phyloP scores from a whole-genome alignment of 2,113 vertebrate genomes.

The Megaceryle maxima region DNA sequence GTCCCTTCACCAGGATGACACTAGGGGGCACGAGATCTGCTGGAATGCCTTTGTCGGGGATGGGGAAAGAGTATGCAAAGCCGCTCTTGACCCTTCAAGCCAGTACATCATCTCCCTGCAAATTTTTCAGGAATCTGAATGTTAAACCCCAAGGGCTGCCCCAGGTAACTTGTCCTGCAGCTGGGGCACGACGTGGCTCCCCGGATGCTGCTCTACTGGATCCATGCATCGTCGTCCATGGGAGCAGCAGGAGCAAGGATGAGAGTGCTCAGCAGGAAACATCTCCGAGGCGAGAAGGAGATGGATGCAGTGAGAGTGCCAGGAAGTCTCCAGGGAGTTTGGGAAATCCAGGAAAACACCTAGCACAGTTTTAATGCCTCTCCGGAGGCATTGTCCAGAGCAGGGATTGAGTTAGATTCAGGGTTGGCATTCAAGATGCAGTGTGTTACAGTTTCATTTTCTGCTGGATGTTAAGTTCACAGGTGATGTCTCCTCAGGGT shows the following conservation, averaged over 20 bases:
- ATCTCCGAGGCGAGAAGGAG: not conserved
- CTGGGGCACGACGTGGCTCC: not conserved
- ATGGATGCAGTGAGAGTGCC: not conserved
- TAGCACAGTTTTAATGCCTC: conserved; percentile 5
- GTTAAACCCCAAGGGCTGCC: not conserved
- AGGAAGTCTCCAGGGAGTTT: not conserved
- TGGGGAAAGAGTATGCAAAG: not conserved
- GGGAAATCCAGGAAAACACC: conserved; percentile 43
- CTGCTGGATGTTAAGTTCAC: conserved; percentile 26
- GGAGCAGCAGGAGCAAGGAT: not conserved
- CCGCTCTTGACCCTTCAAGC: not conserved
- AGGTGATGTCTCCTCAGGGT: not conserved
- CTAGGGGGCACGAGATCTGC: conserved; percentile 65
- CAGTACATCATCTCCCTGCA: not conserved
- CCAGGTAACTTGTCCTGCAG: not conserved
- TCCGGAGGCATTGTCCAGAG: not conserved
- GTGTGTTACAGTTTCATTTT: conserved; percentile 1
- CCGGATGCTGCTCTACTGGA: rapidly evolving
- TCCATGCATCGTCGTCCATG: rapidly evolving
- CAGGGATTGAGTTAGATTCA: not conserved
- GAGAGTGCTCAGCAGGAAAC: not conserved
- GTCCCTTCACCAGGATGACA: conserved; percentile 34
- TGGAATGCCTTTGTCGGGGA: conserved; percentile 38
- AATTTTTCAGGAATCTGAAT: not conserved
- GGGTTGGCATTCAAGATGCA: conserved; percentile 19